Conservation (phyloP, 1,140 invertebrate genomes). For the Hyposmocoma kahamanoa region DNA sequence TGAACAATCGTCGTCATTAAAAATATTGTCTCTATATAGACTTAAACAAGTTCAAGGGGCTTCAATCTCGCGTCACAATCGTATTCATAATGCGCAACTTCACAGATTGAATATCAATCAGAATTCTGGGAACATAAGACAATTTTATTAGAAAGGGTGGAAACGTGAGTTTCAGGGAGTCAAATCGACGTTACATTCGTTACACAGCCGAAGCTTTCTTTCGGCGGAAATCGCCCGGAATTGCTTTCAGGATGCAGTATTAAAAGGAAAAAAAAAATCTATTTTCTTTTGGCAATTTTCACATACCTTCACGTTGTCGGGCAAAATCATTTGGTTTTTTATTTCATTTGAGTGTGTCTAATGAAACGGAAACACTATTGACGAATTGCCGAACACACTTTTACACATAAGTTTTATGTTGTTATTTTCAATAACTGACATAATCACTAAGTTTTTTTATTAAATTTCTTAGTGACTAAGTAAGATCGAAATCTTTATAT, state of each 20-base stretch:
- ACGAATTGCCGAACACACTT: not conserved
- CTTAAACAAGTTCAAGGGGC: no score
- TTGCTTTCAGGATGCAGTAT: conserved; percentile 16
- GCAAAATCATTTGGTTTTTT: no score
- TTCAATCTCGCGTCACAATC: no score
- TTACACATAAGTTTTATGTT: not conserved
- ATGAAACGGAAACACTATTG: not conserved
- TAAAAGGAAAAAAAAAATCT: conserved; percentile 16
- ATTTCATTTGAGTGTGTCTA: no score
- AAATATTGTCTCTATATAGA: no score
- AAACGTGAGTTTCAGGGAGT: conserved; percentile 7
- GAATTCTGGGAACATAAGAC: not conserved
- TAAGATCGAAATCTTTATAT: no score
- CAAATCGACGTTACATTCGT: conserved; percentile 20
- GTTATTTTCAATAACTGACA: no score
- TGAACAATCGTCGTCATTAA: no score
- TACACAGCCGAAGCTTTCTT: conserved; percentile 14
- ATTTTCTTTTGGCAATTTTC: conserved; percentile 12
- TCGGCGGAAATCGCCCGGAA: conserved; percentile 23
- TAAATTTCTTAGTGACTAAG: no score
- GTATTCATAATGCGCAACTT: no score
- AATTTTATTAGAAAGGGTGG: not conserved
- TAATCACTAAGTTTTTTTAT: no score
- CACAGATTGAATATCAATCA: not conserved
- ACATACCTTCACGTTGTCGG: not conserved